Conservation (phyloP, 2,113 vertebrate species). For the Takifugu flavidus region DNA sequence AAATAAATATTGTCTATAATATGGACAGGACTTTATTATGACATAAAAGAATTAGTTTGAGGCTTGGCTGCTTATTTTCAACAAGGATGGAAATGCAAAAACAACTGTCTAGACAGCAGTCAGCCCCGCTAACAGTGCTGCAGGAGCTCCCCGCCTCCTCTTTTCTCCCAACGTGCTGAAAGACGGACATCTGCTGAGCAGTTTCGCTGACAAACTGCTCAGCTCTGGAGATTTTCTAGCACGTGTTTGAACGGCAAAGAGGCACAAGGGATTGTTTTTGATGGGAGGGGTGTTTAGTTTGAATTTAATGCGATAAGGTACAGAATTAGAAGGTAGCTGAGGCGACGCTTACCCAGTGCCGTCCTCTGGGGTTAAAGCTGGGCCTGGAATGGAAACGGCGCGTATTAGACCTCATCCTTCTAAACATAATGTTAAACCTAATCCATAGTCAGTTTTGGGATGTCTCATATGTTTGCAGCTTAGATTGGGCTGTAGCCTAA, state of each 20-base stretch:
- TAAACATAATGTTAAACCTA: not conserved
- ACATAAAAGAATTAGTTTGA: not conserved
- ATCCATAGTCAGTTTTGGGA: constrained; percentile 23
- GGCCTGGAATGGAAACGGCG: constrained; percentile 10
- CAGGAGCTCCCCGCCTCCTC: constrained; percentile 24
- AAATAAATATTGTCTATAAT: not conserved
- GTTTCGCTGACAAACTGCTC: constrained; percentile 32
- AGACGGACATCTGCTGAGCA: constrained; percentile 64
- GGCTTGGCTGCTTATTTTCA: constrained; percentile 23
- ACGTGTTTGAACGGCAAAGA: not conserved
- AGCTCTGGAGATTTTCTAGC: constrained; percentile 8
- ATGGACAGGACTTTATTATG: not conserved
- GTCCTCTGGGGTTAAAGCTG: not conserved
- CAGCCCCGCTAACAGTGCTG: constrained; percentile 29
- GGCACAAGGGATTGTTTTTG: not conserved
- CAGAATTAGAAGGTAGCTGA: constrained; percentile 13
- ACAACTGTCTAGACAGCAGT: constrained; percentile 50
- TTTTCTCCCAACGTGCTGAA: constrained; percentile 16
- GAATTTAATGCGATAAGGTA: constrained; percentile 9
- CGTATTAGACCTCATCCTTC: not conserved
- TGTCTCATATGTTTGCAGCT: constrained; percentile 29
- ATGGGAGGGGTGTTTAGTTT: not conserved
- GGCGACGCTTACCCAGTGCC: not conserved
- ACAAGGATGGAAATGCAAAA: constrained; percentile 36
- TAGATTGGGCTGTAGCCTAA: constrained; percentile 27